Percentiles rank a stretch among this genome's conserved stretches.
These are phyloP conservation scores for Drosophila repleta DNA, from an alignment of 1,140 invertebrate species.

Conservation along the genomic window DNA sequence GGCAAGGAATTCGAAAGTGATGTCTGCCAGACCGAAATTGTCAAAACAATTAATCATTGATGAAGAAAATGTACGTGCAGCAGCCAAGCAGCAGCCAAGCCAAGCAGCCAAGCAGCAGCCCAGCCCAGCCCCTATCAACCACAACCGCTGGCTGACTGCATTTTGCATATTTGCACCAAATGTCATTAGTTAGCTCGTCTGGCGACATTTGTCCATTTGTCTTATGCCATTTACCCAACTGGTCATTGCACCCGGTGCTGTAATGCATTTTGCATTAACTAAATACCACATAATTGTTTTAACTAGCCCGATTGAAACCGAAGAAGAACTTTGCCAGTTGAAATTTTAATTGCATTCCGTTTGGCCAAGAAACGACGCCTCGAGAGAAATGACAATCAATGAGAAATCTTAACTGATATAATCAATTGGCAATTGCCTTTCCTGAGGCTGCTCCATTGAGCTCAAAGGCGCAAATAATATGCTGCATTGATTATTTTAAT, in stretches of 20 bases:
- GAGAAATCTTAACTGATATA: not conserved
- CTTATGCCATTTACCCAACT: slow-evolving; percentile 10
- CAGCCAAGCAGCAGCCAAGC: slow-evolving; percentile 2
- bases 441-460: not conserved
- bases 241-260: slow-evolving; percentile 5
- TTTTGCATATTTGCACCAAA: slow-evolving; percentile 57
- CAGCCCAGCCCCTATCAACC: slow-evolving; percentile 4
- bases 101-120: slow-evolving; percentile 1
- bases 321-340: slow-evolving; percentile 4
- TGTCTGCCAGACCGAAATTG: slow-evolving; percentile 68
- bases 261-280: slow-evolving; percentile 23
- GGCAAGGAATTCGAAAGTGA: slow-evolving; percentile 51
- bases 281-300: slow-evolving; percentile 38
- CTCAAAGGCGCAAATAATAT: slow-evolving; percentile 19
- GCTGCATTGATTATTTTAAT: slow-evolving; percentile 24
- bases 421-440: not conserved
- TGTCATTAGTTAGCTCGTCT: slow-evolving; percentile 52
- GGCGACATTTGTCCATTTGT: slow-evolving; percentile 34
- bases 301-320: slow-evolving; percentile 17
- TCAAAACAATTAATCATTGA: slow-evolving; percentile 82
- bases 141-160: slow-evolving; percentile 1
- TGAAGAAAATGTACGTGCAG: slow-evolving; percentile 74
- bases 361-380: slow-evolving; percentile 14
- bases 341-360: slow-evolving; percentile 18
- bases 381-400: slow-evolving; percentile 18